A percentile compares a stretch with the other conserved stretches of the same genome.
Evolutionary conservation across 2,113 vertebrate species (phyloP).

Genomic region (Ptyas mucosa): DNA sequence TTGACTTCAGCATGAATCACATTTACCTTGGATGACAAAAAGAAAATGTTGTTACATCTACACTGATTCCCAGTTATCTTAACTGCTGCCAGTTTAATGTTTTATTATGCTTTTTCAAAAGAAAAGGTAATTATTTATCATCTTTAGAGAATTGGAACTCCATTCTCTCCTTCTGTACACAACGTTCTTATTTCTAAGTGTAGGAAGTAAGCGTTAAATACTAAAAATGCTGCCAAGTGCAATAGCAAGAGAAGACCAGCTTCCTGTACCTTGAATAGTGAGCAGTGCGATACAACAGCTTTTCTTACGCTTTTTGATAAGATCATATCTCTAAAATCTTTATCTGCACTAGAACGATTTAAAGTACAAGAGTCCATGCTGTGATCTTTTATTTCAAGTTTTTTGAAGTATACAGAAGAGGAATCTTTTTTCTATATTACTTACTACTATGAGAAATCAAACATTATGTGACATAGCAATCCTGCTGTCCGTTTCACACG

Average conservation of each 20-base stretch:
- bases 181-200: background rate
- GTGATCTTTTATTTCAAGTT: background rate
- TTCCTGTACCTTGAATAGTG: constrained; percentile 2
- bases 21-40: background rate
- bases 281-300: background rate
- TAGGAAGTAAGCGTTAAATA: background rate
- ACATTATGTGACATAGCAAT: constrained; percentile 12
- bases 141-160: background rate
- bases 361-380: background rate
- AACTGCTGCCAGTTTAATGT: background rate
- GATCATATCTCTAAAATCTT: background rate
- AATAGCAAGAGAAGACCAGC: background rate
- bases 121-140: background rate
- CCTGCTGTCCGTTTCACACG: background rate
- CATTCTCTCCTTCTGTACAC: background rate
- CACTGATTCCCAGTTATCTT: background rate
- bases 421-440: background rate
- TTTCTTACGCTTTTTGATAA: background rate
- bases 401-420: background rate
- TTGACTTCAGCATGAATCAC: background rate
- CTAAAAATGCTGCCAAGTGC: background rate
- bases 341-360: background rate
- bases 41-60: background rate
- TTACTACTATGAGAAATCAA: background rate
- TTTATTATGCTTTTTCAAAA: background rate